Conservation (phyloP, 2,797 vertebrate species). For the Falco berigora region DNA sequence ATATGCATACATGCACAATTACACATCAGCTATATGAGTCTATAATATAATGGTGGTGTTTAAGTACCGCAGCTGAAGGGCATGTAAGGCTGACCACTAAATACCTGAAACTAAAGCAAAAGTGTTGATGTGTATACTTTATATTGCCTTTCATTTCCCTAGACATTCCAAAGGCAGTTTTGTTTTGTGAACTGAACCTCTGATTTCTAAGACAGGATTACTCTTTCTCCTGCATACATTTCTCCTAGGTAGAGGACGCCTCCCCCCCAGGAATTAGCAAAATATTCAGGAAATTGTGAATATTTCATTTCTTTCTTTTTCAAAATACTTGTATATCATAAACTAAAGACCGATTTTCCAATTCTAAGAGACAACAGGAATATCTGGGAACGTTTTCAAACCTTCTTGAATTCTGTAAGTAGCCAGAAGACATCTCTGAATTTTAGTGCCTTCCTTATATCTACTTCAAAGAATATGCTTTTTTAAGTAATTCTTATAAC, state of each 20-base stretch:
- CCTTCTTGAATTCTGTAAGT: not conserved
- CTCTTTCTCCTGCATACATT: not conserved
- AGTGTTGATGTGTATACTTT: not conserved
- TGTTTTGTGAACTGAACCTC: not conserved
- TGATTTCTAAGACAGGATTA: not conserved
- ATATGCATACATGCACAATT: not conserved
- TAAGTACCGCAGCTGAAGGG: not conserved
- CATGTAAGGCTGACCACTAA: not conserved
- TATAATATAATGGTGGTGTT: not conserved
- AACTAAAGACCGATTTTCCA: not conserved
- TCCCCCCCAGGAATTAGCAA: not conserved
- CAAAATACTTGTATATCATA: not conserved
- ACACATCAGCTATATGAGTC: rapidly evolving
- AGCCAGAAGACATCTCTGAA: not conserved
- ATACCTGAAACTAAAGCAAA: not conserved
- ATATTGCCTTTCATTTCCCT: not conserved
- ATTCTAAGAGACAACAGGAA: not conserved
- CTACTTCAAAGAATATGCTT: not conserved
- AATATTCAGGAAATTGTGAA: not conserved
- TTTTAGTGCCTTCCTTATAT: not conserved
- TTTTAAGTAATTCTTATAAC: not conserved
- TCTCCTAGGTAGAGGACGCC: not conserved
- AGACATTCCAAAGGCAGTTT: not conserved
- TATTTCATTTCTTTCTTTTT: not conserved
- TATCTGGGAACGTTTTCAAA: not conserved